These are phyloP conservation scores for Cottus gobio DNA, from an alignment of 2,113 vertebrate genomes.

Conservation along the genomic window DNA sequence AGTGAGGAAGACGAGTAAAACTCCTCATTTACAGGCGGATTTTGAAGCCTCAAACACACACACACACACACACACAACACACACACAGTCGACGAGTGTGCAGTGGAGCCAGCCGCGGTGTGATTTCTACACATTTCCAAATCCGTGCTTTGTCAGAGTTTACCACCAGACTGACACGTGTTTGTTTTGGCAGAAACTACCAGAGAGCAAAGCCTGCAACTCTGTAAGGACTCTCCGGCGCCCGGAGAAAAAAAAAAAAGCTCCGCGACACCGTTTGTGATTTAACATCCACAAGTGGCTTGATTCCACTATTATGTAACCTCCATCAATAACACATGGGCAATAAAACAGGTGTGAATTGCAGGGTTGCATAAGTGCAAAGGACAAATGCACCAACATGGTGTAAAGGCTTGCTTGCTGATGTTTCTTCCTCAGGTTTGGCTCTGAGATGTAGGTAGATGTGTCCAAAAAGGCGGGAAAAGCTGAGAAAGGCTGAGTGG, in stretches of 20 bases:
- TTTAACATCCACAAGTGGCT: conserved; percentile 9
- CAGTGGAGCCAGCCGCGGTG: conserved; percentile 26
- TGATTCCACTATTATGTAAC: conserved; percentile 2
- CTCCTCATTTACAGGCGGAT: conserved; percentile 47
- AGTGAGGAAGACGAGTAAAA: conserved; percentile 36
- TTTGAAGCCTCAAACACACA: conserved; percentile 26
- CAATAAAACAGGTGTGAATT: conserved; percentile 7
- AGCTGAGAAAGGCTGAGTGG: conserved; percentile 8
- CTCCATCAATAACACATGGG: background rate
- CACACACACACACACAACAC: background rate
- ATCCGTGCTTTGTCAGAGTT: conserved; percentile 56
- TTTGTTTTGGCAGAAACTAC: conserved; percentile 59
- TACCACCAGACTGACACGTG: conserved; percentile 57
- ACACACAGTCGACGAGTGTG: conserved; percentile 21
- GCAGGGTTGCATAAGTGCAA: conserved; percentile 32
- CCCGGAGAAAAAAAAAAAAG: conserved; percentile 22
- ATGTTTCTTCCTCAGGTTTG: conserved; percentile 5
- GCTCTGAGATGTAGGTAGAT: background rate
- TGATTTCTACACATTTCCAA: conserved; percentile 54
- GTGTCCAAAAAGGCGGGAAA: conserved; percentile 13
- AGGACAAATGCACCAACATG: background rate
- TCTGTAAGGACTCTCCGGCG: background rate
- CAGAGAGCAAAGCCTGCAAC: background rate
- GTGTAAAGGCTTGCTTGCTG: conserved; percentile 34
- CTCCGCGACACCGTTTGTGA: background rate